A percentile compares a stretch with the other conserved stretches of the same genome.
phyloP scores from a whole-genome alignment of 1,140 invertebrate genomes.

The Anagrus nilaparvatae region DNA sequence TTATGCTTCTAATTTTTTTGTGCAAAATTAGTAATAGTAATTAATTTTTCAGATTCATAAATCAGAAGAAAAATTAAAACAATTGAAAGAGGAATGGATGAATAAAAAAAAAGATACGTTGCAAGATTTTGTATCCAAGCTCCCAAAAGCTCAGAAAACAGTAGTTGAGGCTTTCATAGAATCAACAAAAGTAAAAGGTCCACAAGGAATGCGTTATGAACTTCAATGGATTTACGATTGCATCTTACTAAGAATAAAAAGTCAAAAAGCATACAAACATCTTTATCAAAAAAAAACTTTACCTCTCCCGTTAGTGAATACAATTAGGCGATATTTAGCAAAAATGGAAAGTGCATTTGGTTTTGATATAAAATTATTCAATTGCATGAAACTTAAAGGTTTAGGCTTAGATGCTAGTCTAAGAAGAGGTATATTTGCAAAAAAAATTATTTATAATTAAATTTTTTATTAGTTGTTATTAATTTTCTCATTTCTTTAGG shows the following conservation, averaged over 20 bases:
- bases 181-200: conserved; percentile 4
- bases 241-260: conserved; percentile 6
- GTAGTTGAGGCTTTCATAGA: neutral
- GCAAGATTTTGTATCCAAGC: neutral
- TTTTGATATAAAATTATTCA: neutral
- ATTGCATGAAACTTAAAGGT: neutral
- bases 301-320: neutral
- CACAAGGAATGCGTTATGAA: neutral
- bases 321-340: neutral
- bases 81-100: too few relatives aligned
- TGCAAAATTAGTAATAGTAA: too few relatives aligned
- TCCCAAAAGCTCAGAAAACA: neutral
- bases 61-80: too few relatives aligned
- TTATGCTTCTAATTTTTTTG: too few relatives aligned
- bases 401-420: too few relatives aligned
- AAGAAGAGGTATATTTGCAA: too few relatives aligned
- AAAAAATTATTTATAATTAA: too few relatives aligned
- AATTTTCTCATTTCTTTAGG: too few relatives aligned
- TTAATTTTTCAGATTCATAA: too few relatives aligned
- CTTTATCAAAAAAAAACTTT: neutral
- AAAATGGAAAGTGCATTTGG: conserved; percentile 4
- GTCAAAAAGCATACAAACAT: conserved; percentile 6
- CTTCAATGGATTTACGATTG: neutral
- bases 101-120: neutral
- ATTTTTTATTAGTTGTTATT: too few relatives aligned